Evolutionary conservation across 2,888 invertebrate genomes (phyloP).

Genomic region (Cheiracanthium punctorium): DNA sequence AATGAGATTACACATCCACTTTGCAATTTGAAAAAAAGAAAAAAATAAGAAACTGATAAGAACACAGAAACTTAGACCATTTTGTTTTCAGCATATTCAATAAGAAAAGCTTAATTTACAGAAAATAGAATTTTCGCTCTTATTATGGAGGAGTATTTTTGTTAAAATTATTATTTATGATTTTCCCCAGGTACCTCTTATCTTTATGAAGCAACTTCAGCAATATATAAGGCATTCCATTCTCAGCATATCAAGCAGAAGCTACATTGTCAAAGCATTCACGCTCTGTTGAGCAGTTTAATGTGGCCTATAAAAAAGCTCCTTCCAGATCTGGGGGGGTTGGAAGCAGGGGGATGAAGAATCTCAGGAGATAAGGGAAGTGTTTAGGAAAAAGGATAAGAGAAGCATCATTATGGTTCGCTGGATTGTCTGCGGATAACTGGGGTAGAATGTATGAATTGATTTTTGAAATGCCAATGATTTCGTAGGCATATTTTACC

Average conservation of each 20-base stretch:
- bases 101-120: too few species aligned
- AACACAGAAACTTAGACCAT: too few species aligned
- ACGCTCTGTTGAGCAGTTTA: conserved; percentile 66
- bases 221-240: conserved; percentile 64
- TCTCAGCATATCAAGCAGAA: conserved; percentile 40
- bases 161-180: neutral
- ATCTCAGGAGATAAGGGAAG: conserved; percentile 16
- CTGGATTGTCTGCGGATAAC: too few species aligned
- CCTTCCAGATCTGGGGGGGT: conserved; percentile 34
- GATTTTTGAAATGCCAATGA: too few species aligned
- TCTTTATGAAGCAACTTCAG: conserved; percentile 16
- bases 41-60: too few species aligned
- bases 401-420: neutral
- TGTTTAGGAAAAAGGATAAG: neutral
- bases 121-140: too few species aligned
- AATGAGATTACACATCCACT: too few species aligned
- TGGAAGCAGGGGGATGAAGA: conserved; percentile 11
- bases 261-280: conserved; percentile 55
- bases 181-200: neutral
- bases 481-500: too few species aligned
- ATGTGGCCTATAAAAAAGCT: conserved; percentile 67
- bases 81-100: too few species aligned
- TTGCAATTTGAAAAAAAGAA: too few species aligned
- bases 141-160: too few species aligned
- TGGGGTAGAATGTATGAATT: too few species aligned